Base-by-base conservation (phyloP, 2,797 vertebrate genomes). In the Microhierax caerulescens region DNA sequence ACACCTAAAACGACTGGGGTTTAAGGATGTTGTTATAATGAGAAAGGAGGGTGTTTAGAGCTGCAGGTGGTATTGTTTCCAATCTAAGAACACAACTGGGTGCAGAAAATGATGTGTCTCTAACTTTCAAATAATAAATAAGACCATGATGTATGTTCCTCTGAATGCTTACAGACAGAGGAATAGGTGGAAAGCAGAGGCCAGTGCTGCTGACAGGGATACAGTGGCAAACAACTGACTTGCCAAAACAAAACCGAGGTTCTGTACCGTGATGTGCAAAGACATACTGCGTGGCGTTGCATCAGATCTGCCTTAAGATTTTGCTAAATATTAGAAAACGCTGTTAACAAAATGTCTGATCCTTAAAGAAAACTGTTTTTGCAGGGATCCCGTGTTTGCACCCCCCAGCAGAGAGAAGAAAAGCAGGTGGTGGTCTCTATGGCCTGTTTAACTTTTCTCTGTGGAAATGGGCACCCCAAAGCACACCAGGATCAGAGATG, bases 41-140 rank as follows among this genome's bases (percentile, higher is more conserved):
- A 97, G 97, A 96, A 97, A 85, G 92, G 78, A 96, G 87, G 88
- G 85, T 69, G 65, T 86, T 64, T 57, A 72, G 92, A 97, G 88
- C 98, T 75, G 88, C 95, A 61, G 98, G 98, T 60, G 76, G 97
- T 95, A 60, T 79, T 61, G 87, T 96, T 98, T 98, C 96, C 97
- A 98, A 98, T 98, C 97, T 97, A 95, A 95, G 85, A 94, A 81
- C 98, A 79, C 96, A 4, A 97, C 97, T 95, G 96, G 97, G 93
- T 76, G 97, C 97, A 96, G 93, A 91, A 94, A 80, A 82, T 30
- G 57, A 75, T 63, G 80, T 13, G 13, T 85, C 48, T 93, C 85
- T 73, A 90, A 77, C 94, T 96, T 95, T 85, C 82, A 93, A 97
- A 92, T 85, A 95, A 90, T 59, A 95, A 91, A 91, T 60, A 68